Evolutionary conservation across 2,113 vertebrate species (phyloP).

Genomic region (Ictidomys tridecemlineatus): DNA sequence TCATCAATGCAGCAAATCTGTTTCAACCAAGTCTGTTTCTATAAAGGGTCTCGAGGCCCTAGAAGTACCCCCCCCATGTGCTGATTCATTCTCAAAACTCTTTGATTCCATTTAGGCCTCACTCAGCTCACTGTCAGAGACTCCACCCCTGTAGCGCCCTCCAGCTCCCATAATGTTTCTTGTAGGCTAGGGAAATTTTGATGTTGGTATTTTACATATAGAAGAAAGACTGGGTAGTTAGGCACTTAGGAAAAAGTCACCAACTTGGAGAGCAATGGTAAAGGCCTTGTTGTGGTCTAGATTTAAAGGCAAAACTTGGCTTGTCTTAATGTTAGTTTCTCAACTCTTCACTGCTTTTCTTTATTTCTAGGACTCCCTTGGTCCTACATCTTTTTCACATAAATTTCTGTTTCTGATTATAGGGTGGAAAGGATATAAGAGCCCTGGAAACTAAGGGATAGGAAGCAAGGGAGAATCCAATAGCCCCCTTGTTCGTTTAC

Average conservation of each 20-base stretch:
- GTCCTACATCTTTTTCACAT: not conserved
- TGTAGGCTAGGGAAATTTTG: not conserved
- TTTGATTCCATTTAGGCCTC: not conserved
- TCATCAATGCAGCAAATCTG: constrained; percentile 55
- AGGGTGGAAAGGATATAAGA: not conserved
- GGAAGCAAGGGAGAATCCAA: not conserved
- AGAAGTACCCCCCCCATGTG: not conserved
- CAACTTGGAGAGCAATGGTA: not conserved
- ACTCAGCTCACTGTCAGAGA: not conserved
- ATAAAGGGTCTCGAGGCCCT: not conserved
- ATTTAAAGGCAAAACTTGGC: constrained; percentile 3
- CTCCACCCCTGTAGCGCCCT: not conserved
- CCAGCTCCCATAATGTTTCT: not conserved
- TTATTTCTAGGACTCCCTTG: constrained; percentile 24
- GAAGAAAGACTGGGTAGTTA: constrained; percentile 29
- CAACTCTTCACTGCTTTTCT: constrained; percentile 16
- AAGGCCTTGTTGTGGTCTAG: not conserved
- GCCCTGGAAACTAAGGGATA: constrained; percentile 13
- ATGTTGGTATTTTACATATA: not conserved
- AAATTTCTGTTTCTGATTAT: not conserved
- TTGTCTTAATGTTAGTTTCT: constrained; percentile 19
- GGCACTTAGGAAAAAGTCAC: not conserved
- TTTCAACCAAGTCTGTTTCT: constrained; percentile 29
- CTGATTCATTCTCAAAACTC: constrained; percentile 19
- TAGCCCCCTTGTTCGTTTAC: not conserved